Base-by-base conservation (phyloP, 1,140 invertebrate species). In the Aphelenchoides avenae region DNA sequence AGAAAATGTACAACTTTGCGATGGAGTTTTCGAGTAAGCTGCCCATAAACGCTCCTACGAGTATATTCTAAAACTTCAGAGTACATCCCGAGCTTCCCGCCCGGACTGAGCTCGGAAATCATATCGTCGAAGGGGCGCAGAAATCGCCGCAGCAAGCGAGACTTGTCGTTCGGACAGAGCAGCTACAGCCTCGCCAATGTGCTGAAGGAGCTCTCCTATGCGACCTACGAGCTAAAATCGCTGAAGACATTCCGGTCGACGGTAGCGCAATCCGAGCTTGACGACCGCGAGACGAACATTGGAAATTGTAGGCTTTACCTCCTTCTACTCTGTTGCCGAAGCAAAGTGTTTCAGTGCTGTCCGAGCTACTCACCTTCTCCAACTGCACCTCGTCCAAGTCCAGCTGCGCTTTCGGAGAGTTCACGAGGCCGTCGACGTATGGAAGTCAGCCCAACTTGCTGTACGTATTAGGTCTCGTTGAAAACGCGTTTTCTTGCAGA, bases 11-110 rank as follows among this genome's bases (percentile, higher is more conserved):
- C 44, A 66, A 42, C 37, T 27, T 69, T 33, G 41, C 27, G 24
- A 33, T 65, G 46, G 63, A 65, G 41, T 70, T 65, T 26, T 61
- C 63, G 1, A 65, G 61, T 64, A 22, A 47, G 57, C 62, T 63
- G 1, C 18, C 30, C n/a, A n/a, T n/a, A n/a, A n/a, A n/a, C n/a
- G n/a, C 11, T 36, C 4, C 20, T 11, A 63, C 48, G 22, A n/a
- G n/a, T 24, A 11, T 20, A 18, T 13, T 66, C 66, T 24, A n/a
- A n/a, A n/a, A n/a, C 15, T 48, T 15, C 43, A 65, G 57, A 62
- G 34, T 62, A 48, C 31, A 20, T 60, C 11, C 61, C 57, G 15
- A 51, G 33, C 30, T 50, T 60, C 34, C 46, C 57, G n/a, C 58
- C 57, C 34, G 39, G 29, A 22, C 30, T 56, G 30, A 37, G 31